These are phyloP conservation scores for Teinopalpus imperialis DNA, from an alignment of 2,888 invertebrate genomes.

Conservation along the genomic window DNA sequence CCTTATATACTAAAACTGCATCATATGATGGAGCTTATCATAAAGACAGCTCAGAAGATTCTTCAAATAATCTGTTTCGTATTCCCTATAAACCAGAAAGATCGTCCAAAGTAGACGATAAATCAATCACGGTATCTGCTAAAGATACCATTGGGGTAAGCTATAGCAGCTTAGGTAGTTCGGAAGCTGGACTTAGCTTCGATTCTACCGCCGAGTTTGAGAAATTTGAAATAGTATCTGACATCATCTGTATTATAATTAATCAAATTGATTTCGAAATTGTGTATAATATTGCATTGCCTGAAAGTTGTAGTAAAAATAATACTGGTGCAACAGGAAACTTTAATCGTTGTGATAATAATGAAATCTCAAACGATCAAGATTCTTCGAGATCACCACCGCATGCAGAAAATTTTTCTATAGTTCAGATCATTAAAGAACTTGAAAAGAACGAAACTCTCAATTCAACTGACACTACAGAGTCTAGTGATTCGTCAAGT, in stretches of 20 bases:
- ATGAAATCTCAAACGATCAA: too few relatives aligned
- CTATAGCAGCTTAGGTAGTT: constrained; percentile 47
- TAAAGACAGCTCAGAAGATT: background rate
- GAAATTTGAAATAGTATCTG: constrained; percentile 59
- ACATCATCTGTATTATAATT: constrained; percentile 50
- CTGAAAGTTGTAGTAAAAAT: background rate
- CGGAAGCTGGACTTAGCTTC: constrained; percentile 50
- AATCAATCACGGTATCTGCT: background rate
- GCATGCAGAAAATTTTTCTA: constrained; percentile 11
- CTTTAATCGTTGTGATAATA: too few relatives aligned
- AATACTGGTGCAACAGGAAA: too few relatives aligned
- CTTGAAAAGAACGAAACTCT: constrained; percentile 46
- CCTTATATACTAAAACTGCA: background rate
- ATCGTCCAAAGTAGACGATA: background rate
- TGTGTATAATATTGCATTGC: background rate
- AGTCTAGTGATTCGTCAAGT: constrained; percentile 47
- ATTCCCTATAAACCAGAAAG: background rate
- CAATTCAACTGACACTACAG: constrained; percentile 52
- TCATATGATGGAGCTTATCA: background rate
- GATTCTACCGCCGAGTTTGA: constrained; percentile 72
- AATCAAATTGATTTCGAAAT: constrained; percentile 44
- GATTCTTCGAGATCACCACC: too few relatives aligned
- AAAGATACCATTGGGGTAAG: constrained; percentile 28
- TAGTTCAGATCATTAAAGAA: constrained; percentile 39
- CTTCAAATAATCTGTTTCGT: background rate